Evolutionary conservation across 2,888 invertebrate genomes (phyloP).

Genomic region (Alcis repandata): DNA sequence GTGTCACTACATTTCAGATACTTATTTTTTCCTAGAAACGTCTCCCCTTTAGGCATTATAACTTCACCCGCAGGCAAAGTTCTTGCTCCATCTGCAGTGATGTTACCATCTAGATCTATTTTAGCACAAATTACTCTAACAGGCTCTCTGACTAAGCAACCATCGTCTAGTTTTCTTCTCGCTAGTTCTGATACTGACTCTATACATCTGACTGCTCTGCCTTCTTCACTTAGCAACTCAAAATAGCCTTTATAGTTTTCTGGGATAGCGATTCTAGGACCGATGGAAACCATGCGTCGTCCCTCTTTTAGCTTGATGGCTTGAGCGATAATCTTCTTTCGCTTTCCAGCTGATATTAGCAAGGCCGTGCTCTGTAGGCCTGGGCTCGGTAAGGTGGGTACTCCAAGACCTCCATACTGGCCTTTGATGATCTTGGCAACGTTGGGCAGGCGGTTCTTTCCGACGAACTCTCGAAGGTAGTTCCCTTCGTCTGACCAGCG

Average conservation of each 20-base stretch:
- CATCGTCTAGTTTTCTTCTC: slow-evolving; percentile 90
- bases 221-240: slow-evolving; percentile 97
- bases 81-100: slow-evolving; percentile 89
- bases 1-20: slow-evolving; percentile 95
- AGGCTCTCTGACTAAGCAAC: slow-evolving; percentile 93
- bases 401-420: slow-evolving; percentile 96
- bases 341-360: slow-evolving; percentile 93
- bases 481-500: slow-evolving; percentile 91
- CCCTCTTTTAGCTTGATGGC: slow-evolving; percentile 97
- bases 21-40: slow-evolving; percentile 89
- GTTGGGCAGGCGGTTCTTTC: slow-evolving; percentile 92
- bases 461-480: slow-evolving; percentile 91
- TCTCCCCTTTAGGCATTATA: slow-evolving; percentile 92
- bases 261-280: slow-evolving; percentile 95
- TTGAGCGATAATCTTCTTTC: slow-evolving; percentile 95
- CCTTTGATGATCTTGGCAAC: slow-evolving; percentile 97
- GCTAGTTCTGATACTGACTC: slow-evolving; percentile 95
- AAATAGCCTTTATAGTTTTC: slow-evolving; percentile 97
- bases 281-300: slow-evolving; percentile 92
- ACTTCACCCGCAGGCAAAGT: slow-evolving; percentile 94
- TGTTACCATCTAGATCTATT: slow-evolving; percentile 87
- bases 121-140: slow-evolving; percentile 89
- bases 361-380: slow-evolving; percentile 95
- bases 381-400: slow-evolving; percentile 94
- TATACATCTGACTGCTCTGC: slow-evolving; percentile 95